These are phyloP conservation scores for Plumapathes pennacea DNA, from an alignment of 92 coral and sea anemone genomes.

Conservation along the genomic window DNA sequence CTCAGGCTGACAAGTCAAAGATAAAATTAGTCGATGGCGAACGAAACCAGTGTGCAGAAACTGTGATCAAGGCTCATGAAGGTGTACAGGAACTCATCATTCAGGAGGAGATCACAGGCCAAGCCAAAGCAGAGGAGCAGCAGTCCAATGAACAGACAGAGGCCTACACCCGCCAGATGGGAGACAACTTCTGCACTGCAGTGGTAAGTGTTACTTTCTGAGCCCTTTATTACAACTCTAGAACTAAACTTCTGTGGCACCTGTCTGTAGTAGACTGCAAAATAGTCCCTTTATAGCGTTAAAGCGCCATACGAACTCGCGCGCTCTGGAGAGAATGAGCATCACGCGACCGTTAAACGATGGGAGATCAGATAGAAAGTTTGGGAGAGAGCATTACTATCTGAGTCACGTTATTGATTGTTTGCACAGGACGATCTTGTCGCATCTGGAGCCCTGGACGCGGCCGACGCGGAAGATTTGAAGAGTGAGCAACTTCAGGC, in stretches of 20 bases:
- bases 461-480: conserved; percentile 85
- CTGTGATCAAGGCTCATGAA: conserved; percentile 72
- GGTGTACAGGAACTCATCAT: conserved; percentile 77
- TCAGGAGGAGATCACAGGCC: conserved; percentile 80
- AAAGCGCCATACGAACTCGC: too few species aligned
- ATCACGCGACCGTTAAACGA: neutral
- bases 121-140: conserved; percentile 88
- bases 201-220: conserved; percentile 71
- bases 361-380: too few species aligned
- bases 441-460: conserved; percentile 73
- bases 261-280: too few species aligned
- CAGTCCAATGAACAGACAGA: conserved; percentile 67
- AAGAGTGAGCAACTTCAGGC: conserved; percentile 79
- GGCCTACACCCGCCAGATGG: conserved; percentile 69
- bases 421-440: conserved; percentile 79
- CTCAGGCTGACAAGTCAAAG: conserved; percentile 83
- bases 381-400: too few species aligned
- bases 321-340: too few species aligned
- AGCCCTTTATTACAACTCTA: neutral
- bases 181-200: conserved; percentile 86
- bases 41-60: conserved; percentile 62
- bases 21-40: conserved; percentile 78
- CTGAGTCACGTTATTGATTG: neutral
- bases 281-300: too few species aligned
- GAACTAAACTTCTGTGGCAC: neutral